Evolutionary conservation across 2,113 vertebrate species (phyloP).

Genomic region (Oplegnathus fasciatus): DNA sequence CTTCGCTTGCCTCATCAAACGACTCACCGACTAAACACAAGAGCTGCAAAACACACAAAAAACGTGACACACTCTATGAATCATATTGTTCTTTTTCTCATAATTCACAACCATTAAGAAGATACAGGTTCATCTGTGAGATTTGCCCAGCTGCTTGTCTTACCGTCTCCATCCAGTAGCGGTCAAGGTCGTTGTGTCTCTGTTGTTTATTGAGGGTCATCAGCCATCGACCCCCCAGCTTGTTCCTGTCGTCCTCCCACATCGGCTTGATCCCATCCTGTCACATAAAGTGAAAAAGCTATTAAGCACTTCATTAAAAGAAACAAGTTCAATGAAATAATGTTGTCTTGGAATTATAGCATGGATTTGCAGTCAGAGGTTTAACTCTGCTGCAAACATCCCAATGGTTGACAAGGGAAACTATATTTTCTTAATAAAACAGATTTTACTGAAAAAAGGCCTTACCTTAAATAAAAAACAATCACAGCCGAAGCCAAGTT

Average conservation of each 20-base stretch:
- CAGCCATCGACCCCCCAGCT: conserved; percentile 87
- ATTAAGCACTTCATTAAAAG: background rate
- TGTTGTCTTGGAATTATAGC: no score
- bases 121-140: background rate
- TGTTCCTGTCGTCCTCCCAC: conserved; percentile 90
- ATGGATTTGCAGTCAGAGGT: background rate
- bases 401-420: background rate
- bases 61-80: background rate
- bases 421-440: background rate
- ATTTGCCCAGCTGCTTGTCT: background rate
- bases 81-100: background rate
- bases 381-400: background rate
- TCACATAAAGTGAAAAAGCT: conserved; percentile 16
- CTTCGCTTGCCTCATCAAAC: conserved; percentile 88
- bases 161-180: conserved; percentile 89
- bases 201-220: conserved; percentile 89
- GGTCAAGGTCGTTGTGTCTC: conserved; percentile 88
- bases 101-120: background rate
- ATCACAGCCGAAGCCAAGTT: conserved; percentile 87
- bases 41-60: conserved; percentile 79
- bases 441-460: no score
- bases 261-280: conserved; percentile 89
- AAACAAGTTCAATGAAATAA: no score
- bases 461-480: conserved; percentile 89
- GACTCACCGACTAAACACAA: conserved; percentile 89